A percentile compares a stretch with the other conserved stretches of the same genome.
These are phyloP conservation scores for Protodeltote pygarga DNA, from an alignment of 2,888 invertebrate species.

Conservation along the genomic window DNA sequence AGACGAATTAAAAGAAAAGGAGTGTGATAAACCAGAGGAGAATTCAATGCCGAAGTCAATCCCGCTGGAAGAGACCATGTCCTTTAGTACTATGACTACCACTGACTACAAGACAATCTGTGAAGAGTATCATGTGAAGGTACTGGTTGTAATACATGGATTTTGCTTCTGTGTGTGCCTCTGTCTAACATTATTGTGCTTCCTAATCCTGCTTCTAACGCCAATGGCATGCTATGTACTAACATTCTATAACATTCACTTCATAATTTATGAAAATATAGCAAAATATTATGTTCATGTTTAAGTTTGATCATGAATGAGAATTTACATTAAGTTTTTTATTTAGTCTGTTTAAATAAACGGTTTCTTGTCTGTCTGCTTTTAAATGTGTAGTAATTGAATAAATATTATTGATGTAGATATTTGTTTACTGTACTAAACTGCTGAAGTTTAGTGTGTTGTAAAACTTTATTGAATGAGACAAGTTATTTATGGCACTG, in stretches of 20 bases:
- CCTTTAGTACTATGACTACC: slow-evolving; percentile 87
- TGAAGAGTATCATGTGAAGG: slow-evolving; percentile 90
- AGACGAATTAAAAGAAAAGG: slow-evolving; percentile 64
- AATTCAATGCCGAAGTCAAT: slow-evolving; percentile 72
- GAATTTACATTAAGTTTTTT: slow-evolving; percentile 3
- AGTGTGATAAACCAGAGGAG: slow-evolving; percentile 56
- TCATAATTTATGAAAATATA: slow-evolving; percentile 52
- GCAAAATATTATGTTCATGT: slow-evolving; percentile 44
- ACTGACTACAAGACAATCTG: slow-evolving; percentile 91
- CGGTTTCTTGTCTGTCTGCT: slow-evolving; percentile 21
- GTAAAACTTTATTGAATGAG: slow-evolving; percentile 1
- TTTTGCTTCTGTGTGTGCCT: slow-evolving; percentile 53
- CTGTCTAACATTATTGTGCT: slow-evolving; percentile 35
- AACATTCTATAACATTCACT: slow-evolving; percentile 53
- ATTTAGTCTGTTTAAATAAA: slow-evolving; percentile 36
- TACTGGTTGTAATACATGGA: slow-evolving; percentile 67
- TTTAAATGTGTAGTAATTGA: slow-evolving; percentile 34
- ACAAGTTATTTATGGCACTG: no score
- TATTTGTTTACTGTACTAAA: slow-evolving; percentile 2
- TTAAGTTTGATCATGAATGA: slow-evolving; percentile 9
- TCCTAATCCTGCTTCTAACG: slow-evolving; percentile 56
- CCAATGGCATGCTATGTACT: slow-evolving; percentile 61
- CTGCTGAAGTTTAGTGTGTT: slow-evolving; percentile 5
- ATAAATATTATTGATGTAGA: background rate
- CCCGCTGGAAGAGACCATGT: slow-evolving; percentile 71